Evolutionary conservation across 1,140 invertebrate genomes (phyloP).

Genomic region (Physella acuta): DNA sequence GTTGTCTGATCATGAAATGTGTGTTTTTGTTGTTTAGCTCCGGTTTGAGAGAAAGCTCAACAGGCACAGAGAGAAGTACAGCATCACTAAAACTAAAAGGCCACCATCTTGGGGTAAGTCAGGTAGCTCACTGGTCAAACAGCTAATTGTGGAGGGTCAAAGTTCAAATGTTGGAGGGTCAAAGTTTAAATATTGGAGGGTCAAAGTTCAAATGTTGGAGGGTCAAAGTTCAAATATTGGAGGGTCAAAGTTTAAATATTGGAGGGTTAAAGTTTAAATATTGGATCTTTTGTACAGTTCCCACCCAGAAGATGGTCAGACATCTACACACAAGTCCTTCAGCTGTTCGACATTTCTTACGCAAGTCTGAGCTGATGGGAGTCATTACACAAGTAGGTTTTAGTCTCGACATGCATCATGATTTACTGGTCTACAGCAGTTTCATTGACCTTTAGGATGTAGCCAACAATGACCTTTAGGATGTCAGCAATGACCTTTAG

Average conservation of each 20-base stretch:
- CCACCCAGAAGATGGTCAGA: conserved; percentile 90
- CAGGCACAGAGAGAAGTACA: conserved; percentile 61
- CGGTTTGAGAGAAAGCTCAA: conserved; percentile 61
- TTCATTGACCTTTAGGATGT: no score
- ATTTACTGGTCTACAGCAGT: no score
- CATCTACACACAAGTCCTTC: conserved; percentile 86
- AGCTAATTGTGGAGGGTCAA: no score
- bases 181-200: no score
- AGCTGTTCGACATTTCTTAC: conserved; percentile 78
- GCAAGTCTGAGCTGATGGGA: conserved; percentile 89
- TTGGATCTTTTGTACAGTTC: conserved; percentile 67
- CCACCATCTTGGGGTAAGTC: conserved; percentile 83
- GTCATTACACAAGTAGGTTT: conserved; percentile 63
- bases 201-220: no score
- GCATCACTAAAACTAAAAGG: conserved; percentile 68
- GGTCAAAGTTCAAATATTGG: no score
- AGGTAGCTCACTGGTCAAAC: no score
- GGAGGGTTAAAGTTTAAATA: no score
- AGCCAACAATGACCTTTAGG: not conserved
- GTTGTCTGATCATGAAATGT: no score
- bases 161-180: no score
- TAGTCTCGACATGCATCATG: no score
- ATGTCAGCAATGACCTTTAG: not conserved
- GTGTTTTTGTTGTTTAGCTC: conserved; percentile 42
- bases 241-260: no score